A percentile compares a stretch with the other conserved stretches of the same genome.
phyloP scores from a whole-genome alignment of 2,888 invertebrate species.

The Myopa tessellatipennis region DNA sequence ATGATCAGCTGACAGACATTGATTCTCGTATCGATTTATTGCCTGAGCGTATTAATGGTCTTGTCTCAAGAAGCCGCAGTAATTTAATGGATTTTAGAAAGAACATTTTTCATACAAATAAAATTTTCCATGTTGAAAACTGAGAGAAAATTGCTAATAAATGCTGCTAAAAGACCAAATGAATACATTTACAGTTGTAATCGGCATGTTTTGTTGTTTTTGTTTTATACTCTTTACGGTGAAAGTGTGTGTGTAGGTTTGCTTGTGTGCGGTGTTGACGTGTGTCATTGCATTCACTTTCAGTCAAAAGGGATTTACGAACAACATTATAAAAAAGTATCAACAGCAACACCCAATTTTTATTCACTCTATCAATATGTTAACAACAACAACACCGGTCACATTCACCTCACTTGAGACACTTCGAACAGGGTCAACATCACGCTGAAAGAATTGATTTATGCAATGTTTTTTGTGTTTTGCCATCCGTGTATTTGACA shows the following conservation, averaged over 20 bases:
- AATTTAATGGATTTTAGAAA: no score
- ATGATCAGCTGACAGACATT: no score
- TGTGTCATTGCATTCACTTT: constrained; percentile 16
- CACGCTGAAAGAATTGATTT: neutral
- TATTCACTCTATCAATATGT: constrained; percentile 24
- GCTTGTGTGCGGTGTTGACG: neutral
- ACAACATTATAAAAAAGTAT: neutral
- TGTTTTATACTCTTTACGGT: no score
- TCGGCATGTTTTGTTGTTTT: neutral
- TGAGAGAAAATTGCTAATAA: neutral
- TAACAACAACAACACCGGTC: neutral
- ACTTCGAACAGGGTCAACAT: no score
- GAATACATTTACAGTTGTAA: constrained; percentile 9
- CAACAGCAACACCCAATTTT: neutral
- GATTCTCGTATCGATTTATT: no score
- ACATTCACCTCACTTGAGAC: neutral
- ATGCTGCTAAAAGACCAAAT: constrained; percentile 2
- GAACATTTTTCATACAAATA: no score
- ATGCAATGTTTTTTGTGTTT: neutral
- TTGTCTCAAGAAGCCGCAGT: no score
- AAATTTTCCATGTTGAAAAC: no score
- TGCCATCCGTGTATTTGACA: neutral
- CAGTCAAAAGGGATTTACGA: constrained; percentile 13
- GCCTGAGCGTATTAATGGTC: no score
- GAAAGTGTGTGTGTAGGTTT: no score